phyloP scores from a whole-genome alignment of 2,888 invertebrate species.

The Sinotaia quadrata region DNA sequence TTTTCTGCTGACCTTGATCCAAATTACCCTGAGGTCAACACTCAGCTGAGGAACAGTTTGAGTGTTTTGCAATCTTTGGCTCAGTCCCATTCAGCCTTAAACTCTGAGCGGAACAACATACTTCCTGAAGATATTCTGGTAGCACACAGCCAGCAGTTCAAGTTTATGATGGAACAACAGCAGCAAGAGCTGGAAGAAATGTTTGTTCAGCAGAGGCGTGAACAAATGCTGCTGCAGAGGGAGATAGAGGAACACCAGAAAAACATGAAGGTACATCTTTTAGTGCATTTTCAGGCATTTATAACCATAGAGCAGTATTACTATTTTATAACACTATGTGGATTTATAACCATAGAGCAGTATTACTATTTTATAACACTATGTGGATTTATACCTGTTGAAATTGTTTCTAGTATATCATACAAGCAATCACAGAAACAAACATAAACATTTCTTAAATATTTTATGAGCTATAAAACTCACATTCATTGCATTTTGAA shows the following conservation, averaged over 20 bases:
- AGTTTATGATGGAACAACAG: constrained; percentile 76
- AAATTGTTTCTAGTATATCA: too few relatives aligned
- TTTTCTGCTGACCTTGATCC: not conserved
- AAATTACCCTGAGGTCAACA: not conserved
- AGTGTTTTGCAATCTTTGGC: constrained; percentile 28
- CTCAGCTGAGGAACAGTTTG: constrained; percentile 15
- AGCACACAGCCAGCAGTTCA: constrained; percentile 59
- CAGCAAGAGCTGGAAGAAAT: constrained; percentile 69
- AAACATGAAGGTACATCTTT: constrained; percentile 22
- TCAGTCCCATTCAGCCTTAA: not conserved
- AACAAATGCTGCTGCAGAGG: constrained; percentile 56
- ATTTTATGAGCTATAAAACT: too few relatives aligned
- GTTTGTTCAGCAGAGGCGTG: constrained; percentile 76
- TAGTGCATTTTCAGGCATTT: too few relatives aligned
- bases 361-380: too few relatives aligned
- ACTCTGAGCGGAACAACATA: not conserved
- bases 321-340: too few relatives aligned
- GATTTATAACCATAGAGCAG: too few relatives aligned
- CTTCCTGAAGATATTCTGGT: constrained; percentile 38
- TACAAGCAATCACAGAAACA: too few relatives aligned
- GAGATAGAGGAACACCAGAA: constrained; percentile 50
- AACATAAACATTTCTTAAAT: too few relatives aligned
- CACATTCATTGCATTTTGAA: too few relatives aligned
- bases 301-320: too few relatives aligned
- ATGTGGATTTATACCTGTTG: too few relatives aligned